Percentiles rank a stretch among this genome's conserved stretches.
Evolutionary conservation across 2,113 vertebrate genomes (phyloP).

Genomic region (Procavia capensis): DNA sequence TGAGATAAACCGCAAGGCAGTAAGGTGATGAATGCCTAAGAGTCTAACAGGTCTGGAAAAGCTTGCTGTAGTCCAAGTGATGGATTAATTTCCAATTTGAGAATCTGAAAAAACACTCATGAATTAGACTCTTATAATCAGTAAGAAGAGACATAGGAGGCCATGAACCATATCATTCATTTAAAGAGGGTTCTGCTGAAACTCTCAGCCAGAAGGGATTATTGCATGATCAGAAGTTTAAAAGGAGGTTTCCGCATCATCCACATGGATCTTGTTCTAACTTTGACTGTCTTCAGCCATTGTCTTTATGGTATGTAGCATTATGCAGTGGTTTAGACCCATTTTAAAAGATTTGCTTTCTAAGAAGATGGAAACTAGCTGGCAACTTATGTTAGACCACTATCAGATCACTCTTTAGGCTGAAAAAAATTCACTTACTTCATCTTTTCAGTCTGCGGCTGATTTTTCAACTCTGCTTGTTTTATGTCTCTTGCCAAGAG

Average conservation of each 20-base stretch:
- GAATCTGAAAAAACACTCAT: constrained; percentile 48
- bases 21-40: not conserved
- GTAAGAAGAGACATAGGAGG: not conserved
- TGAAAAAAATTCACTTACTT: not conserved
- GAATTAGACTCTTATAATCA: not conserved
- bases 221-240: constrained; percentile 10
- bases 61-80: constrained; percentile 36
- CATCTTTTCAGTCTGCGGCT: not conserved
- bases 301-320: not conserved
- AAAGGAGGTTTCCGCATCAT: not conserved
- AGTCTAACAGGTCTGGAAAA: constrained; percentile 1
- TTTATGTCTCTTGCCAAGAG: not conserved
- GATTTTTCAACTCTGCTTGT: not conserved
- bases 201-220: not conserved
- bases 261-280: constrained; percentile 18
- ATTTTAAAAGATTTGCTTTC: constrained; percentile 19
- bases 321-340: not conserved
- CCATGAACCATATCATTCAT: not conserved
- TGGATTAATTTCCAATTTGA: constrained; percentile 42
- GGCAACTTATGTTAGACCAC: not conserved
- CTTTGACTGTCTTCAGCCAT: not conserved
- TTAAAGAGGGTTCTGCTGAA: not conserved
- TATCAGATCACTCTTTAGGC: not conserved
- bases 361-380: constrained; percentile 38
- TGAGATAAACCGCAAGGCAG: not conserved